These are phyloP conservation scores for Molossus alvarezi DNA, from an alignment of 2,797 vertebrate species.

Conservation along the genomic window DNA sequence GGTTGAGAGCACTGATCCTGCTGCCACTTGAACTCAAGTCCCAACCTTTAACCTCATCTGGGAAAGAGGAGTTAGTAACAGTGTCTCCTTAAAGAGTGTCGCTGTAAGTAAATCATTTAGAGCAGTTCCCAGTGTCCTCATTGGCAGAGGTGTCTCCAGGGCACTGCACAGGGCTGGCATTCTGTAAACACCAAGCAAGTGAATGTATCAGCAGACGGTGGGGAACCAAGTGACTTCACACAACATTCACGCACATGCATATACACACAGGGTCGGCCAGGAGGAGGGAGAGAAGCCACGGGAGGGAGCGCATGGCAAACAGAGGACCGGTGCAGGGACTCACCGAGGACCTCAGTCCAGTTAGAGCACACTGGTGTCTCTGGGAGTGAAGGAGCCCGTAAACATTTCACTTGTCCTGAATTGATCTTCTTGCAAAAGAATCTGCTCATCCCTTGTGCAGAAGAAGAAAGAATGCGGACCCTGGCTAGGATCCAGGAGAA, in stretches of 20 bases:
- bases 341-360: not conserved
- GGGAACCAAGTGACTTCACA: not conserved
- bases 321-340: not conserved
- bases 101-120: not conserved
- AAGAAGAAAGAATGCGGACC: not conserved
- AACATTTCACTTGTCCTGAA: conserved; percentile 36
- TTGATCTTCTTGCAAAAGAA: conserved; percentile 33
- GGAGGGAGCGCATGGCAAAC: not conserved
- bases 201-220: not conserved
- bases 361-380: not conserved
- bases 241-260: not conserved
- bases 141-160: not conserved
- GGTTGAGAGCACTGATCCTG: not conserved
- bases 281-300: not conserved
- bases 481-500: not conserved
- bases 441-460: not conserved
- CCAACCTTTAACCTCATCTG: not conserved
- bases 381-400: not conserved
- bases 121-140: not conserved
- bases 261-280: not conserved
- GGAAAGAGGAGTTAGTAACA: not conserved
- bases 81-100: not conserved
- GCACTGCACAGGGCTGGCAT: not conserved
- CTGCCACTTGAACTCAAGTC: not conserved
- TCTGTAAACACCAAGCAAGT: not conserved